A percentile compares a stretch with the other conserved stretches of the same genome.
These are phyloP conservation scores for Heliconius eleuchia DNA, from an alignment of 1,140 invertebrate species.

Conservation along the genomic window DNA sequence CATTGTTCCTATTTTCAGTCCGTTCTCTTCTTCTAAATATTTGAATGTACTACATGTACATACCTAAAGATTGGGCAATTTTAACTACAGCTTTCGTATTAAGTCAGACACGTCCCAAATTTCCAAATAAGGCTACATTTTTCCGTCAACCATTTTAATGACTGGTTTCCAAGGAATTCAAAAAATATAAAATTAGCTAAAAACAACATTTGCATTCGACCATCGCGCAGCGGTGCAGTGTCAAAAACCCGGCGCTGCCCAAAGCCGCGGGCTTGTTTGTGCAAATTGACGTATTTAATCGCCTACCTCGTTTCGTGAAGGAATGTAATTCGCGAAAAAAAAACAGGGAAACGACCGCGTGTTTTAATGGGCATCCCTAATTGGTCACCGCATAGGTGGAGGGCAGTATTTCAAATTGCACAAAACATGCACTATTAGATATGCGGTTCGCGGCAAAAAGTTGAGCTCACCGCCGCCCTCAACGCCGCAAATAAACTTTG, in stretches of 20 bases:
- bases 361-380: conserved; percentile 71
- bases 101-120: background rate
- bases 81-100: background rate
- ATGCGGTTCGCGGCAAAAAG: conserved; percentile 10
- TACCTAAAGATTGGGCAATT: background rate
- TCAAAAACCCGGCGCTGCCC: conserved; percentile 20
- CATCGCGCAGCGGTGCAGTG: conserved; percentile 1
- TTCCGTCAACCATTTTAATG: background rate
- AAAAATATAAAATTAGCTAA: conserved; percentile 10
- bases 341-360: conserved; percentile 39
- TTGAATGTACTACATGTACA: too few relatives aligned
- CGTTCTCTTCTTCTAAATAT: too few relatives aligned
- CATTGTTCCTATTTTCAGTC: too few relatives aligned
- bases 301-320: conserved; percentile 62
- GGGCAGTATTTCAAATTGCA: conserved; percentile 28
- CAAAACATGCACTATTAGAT: conserved; percentile 23
- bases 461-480: background rate
- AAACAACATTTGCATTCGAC: conserved; percentile 21
- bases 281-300: conserved; percentile 65
- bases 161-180: background rate
- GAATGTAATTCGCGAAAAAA: conserved; percentile 65
- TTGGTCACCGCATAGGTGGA: conserved; percentile 60
- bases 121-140: background rate
- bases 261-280: conserved; percentile 54
- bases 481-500: conserved; percentile 22